These are phyloP conservation scores for Lathamus discolor DNA, from an alignment of 2,113 vertebrate species.

Conservation along the genomic window DNA sequence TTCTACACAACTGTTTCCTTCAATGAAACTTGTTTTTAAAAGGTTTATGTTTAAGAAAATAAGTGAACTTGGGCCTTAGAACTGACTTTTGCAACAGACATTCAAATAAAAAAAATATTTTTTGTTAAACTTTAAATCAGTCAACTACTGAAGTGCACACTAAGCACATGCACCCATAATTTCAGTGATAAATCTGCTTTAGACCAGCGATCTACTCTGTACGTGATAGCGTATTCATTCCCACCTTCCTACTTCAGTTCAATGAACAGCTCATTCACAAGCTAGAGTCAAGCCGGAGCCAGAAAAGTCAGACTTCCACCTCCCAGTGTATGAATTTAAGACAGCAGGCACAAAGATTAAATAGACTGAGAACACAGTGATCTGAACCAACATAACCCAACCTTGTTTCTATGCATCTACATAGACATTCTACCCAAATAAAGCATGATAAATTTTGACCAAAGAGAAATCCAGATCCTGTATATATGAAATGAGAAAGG, in stretches of 20 bases:
- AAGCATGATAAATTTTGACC: neutral
- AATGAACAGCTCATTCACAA: conserved; percentile 50
- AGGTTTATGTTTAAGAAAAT: neutral
- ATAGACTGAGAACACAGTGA: neutral
- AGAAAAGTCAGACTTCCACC: neutral
- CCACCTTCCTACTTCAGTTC: conserved; percentile 10
- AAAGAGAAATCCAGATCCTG: neutral
- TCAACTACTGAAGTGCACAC: neutral
- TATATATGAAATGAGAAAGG: neutral
- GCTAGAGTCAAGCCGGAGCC: neutral
- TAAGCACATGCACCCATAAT: neutral
- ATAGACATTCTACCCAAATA: neutral
- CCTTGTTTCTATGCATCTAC: neutral
- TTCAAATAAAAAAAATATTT: neutral
- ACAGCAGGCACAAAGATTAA: neutral
- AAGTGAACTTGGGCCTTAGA: neutral
- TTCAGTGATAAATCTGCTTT: neutral
- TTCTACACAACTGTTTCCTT: neutral
- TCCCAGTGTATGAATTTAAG: neutral
- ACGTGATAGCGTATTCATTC: neutral
- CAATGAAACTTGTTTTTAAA: neutral
- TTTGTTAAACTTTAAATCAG: neutral
- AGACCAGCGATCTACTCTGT: neutral
- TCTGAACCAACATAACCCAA: neutral
- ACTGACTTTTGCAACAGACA: neutral